These are phyloP conservation scores for Achatina immaculata DNA, from an alignment of 1,140 invertebrate species.

Conservation along the genomic window DNA sequence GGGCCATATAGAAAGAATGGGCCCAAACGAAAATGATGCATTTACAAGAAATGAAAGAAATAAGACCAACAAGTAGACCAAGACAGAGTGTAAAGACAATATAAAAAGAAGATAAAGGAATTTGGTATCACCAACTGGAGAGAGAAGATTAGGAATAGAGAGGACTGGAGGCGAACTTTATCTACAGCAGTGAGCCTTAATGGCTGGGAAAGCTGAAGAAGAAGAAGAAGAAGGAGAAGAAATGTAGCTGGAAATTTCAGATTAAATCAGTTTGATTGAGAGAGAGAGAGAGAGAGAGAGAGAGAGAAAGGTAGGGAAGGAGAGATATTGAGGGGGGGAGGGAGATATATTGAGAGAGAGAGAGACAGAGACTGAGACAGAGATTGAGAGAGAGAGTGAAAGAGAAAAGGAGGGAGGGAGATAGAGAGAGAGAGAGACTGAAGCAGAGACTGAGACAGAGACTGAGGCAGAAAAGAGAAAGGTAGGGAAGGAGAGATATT, in stretches of 20 bases:
- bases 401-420: constrained; percentile 1
- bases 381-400: not conserved
- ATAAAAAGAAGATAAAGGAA: too few relatives aligned
- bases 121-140: too few relatives aligned
- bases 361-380: not conserved
- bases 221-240: not conserved
- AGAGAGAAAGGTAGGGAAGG: not conserved
- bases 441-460: not conserved
- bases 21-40: too few relatives aligned
- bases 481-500: not conserved
- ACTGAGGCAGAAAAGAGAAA: not conserved
- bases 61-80: too few relatives aligned
- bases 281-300: constrained; percentile 5
- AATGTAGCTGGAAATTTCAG: not conserved
- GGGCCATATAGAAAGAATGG: too few relatives aligned
- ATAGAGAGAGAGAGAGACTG: constrained; percentile 5
- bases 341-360: not conserved
- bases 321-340: not conserved
- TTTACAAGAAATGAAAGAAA: too few relatives aligned
- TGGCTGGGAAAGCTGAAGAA: too few relatives aligned
- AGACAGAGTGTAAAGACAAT: not conserved
- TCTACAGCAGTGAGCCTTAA: too few relatives aligned
- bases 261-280: not conserved
- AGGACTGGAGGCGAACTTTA: too few relatives aligned
- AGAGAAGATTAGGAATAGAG: too few relatives aligned